Conservation (phyloP, 2,888 invertebrate species). For the Aleiodes alternator region DNA sequence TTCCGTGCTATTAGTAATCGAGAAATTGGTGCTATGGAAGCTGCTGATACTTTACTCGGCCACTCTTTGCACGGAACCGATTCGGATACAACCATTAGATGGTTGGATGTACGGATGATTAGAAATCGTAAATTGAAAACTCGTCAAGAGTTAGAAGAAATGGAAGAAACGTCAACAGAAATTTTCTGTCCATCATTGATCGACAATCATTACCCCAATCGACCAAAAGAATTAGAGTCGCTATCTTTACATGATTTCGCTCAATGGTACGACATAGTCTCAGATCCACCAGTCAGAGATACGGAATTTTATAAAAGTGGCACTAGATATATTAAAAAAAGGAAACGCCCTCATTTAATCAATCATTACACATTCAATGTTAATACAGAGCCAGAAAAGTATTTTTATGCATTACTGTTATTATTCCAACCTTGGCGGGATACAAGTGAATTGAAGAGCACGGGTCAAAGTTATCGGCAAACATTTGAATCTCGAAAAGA, state of each 20-base stretch:
- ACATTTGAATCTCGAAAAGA: no score
- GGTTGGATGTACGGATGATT: constrained; percentile 36
- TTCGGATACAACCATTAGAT: constrained; percentile 34
- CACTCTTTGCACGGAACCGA: constrained; percentile 27
- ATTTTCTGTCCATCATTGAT: constrained; percentile 43
- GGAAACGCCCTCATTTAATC: constrained; percentile 19
- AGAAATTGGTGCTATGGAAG: constrained; percentile 46
- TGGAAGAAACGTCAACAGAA: constrained; percentile 46
- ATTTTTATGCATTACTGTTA: no score
- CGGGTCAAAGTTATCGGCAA: no score
- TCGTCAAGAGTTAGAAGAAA: constrained; percentile 27
- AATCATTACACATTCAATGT: no score
- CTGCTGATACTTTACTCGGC: constrained; percentile 47
- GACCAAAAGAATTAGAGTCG: constrained; percentile 46
- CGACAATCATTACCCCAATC: constrained; percentile 51
- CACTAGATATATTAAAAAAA: constrained; percentile 54
- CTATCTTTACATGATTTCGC: constrained; percentile 50
- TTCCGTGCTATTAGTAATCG: constrained; percentile 23
- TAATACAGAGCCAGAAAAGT: no score
- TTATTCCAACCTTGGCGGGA: no score
- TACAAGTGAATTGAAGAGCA: no score
- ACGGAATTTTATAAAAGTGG: constrained; percentile 39
- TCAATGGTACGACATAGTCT: constrained; percentile 43
- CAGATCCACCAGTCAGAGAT: not conserved
- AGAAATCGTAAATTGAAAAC: constrained; percentile 29